Evolutionary conservation across 1,140 invertebrate genomes (phyloP), one percentile per base, ranked within the genome.

Genomic region (Heliconius hewitsoni): DNA sequence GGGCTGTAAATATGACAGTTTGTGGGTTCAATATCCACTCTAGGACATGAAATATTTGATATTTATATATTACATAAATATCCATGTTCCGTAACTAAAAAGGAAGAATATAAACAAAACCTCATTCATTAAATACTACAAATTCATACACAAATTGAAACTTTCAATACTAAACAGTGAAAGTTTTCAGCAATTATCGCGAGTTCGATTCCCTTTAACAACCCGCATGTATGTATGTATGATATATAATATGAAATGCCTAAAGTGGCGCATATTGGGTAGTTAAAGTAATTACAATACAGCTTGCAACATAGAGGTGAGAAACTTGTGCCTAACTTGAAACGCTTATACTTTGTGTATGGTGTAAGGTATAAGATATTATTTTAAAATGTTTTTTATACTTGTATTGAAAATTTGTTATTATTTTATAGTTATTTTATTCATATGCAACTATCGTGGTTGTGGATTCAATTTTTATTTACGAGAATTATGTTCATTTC

Each of bases 271-370:
- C 80, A 76, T 76, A 81, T 76, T 74, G 73, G 50, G 75, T 75
- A 77, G 86, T 87, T 89, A 85, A 88, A 90, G 84, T 90, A 90
- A 90, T 90, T 90, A 91, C 85, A 89, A 88, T 90, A 89, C 88
- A 87, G 88, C 83, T 81, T 85, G 81, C 83, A 84, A 79, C 83
- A 77, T 80, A 82, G 85, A 83, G 84, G 83, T 83, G 83, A 87
- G 86, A 83, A 91, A 91, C 89, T 90, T 90, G 82, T 74, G 84
- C 81, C 79, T 81, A 84, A 89, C 85, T 89, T 89, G 81, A 84
- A 83, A 86, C 85, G 86, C 84, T 88, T 85, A 83, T 78, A 84
- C 71, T 85, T 85, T 73, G 76, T 30, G n/a, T 11, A 30, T 66
- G 60, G 60, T 66, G 27, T 30, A 66, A 66, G 60, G 1, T 66